Base-by-base conservation (phyloP, 1,140 invertebrate species). In the Oreohelix idahoensis region DNA sequence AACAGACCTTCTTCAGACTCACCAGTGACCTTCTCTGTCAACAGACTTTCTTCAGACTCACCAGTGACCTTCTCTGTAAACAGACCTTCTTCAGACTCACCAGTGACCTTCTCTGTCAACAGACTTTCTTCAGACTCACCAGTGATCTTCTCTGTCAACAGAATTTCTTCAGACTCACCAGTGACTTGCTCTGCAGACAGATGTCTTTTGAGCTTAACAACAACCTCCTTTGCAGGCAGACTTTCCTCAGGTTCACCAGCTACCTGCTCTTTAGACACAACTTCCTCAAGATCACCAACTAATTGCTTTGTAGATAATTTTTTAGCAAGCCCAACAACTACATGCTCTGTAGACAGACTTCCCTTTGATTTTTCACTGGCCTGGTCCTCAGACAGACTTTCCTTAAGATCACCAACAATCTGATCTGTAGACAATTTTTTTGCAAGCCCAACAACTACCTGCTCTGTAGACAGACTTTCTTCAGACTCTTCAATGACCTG, bases 401-500 rank as follows among this genome's bases (percentile, higher is more conserved):
- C 26, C 2, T n/a, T 20, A 23, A n/a, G 53, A 11, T 58, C 53
- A 58, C 20, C 53, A 66, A 20, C 26, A 8, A 66, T 17, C 17
- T 66, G 63, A 8, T 66, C 63, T 10, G 63, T 66, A 8, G 63
- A 32, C 29, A 32, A 32, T 2, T 4, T 58, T 58, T 58, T 58
- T 11, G 53, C 70, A 5, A 36, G 4, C 32, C 66, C 80, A 23
- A 42, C 84, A 51, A 74, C 63, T 26, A 63, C 35, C 45, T 63
- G 70, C 76, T 70, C 69, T n/a, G 51, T 45, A 73, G 74, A 11
- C n/a, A 42, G 73, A n/a, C 35, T 79, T 23, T 81, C 80, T 69
- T 70, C 8, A 10, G 53, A 58, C 4, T n/a, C 10, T 23, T 4
- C 15, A 32, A 66, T 17, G 20, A 15, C 8, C 20, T 66, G 26